Evolutionary conservation across 2,888 invertebrate species (phyloP).

Genomic region (Perdita meconis): DNA sequence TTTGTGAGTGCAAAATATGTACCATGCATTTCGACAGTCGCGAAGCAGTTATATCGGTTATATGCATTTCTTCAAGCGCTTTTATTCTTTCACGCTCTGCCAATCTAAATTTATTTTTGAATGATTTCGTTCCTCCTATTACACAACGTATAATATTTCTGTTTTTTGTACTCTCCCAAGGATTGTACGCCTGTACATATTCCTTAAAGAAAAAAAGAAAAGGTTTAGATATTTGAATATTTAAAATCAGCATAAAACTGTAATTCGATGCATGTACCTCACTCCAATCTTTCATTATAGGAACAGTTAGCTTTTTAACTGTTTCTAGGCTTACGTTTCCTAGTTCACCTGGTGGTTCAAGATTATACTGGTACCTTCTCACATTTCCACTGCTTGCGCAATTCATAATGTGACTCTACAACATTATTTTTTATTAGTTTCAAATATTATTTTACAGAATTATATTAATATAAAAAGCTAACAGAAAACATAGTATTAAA

Average conservation of each 20-base stretch:
- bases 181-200: slow-evolving; percentile 15
- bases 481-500: too few relatives aligned
- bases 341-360: neutral
- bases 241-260: neutral
- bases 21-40: neutral
- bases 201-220: slow-evolving; percentile 23
- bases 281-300: slow-evolving; percentile 30
- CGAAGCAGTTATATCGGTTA: neutral
- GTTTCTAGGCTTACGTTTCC: slow-evolving; percentile 24
- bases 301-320: neutral
- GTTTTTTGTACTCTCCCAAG: slow-evolving; percentile 10
- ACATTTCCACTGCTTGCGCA: slow-evolving; percentile 5
- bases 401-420: slow-evolving; percentile 8
- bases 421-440: too few relatives aligned
- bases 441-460: too few relatives aligned
- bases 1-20: too few relatives aligned
- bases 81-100: slow-evolving; percentile 15
- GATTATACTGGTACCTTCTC: neutral
- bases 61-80: neutral
- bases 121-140: neutral
- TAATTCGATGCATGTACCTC: slow-evolving; percentile 33
- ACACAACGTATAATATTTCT: slow-evolving; percentile 30
- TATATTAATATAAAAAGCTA: too few relatives aligned
- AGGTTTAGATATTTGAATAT: neutral
- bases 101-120: slow-evolving; percentile 13